phyloP scores from a whole-genome alignment of 2,888 invertebrate species.

The Lacanobia oleracea region DNA sequence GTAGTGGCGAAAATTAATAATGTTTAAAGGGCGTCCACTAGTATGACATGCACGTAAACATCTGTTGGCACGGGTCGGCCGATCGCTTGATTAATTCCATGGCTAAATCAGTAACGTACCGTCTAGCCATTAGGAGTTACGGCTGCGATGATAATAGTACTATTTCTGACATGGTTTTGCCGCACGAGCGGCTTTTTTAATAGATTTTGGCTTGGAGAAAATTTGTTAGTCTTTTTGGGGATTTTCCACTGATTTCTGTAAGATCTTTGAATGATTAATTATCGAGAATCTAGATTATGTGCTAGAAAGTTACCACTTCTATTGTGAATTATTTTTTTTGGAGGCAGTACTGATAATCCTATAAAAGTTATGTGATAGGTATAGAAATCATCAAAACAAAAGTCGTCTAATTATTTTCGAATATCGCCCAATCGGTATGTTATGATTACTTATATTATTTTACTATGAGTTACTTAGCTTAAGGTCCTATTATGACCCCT shows the following conservation, averaged over 20 bases:
- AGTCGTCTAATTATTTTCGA: background rate
- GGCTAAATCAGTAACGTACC: slow-evolving; percentile 64
- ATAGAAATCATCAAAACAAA: background rate
- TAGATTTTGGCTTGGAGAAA: slow-evolving; percentile 32
- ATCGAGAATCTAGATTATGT: background rate
- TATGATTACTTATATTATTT: slow-evolving; percentile 1
- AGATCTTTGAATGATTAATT: no score
- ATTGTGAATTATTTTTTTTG: no score
- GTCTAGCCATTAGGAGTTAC: slow-evolving; percentile 48
- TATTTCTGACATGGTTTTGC: slow-evolving; percentile 47
- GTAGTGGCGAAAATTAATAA: slow-evolving; percentile 59
- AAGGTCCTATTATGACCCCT: no score
- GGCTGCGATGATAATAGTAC: slow-evolving; percentile 46
- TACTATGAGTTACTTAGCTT: no score
- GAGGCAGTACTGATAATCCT: background rate
- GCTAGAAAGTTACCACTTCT: background rate
- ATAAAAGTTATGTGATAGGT: no score
- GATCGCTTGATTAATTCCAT: slow-evolving; percentile 77
- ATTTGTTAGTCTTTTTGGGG: slow-evolving; percentile 11
- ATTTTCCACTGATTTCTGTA: slow-evolving; percentile 20
- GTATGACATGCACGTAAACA: slow-evolving; percentile 78
- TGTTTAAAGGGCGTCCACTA: slow-evolving; percentile 64
- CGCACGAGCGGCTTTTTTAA: slow-evolving; percentile 22
- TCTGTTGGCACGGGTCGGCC: slow-evolving; percentile 76
- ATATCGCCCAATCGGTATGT: background rate